These are phyloP conservation scores for Eclectus roratus DNA, from an alignment of 2,113 vertebrate species.

Conservation along the genomic window DNA sequence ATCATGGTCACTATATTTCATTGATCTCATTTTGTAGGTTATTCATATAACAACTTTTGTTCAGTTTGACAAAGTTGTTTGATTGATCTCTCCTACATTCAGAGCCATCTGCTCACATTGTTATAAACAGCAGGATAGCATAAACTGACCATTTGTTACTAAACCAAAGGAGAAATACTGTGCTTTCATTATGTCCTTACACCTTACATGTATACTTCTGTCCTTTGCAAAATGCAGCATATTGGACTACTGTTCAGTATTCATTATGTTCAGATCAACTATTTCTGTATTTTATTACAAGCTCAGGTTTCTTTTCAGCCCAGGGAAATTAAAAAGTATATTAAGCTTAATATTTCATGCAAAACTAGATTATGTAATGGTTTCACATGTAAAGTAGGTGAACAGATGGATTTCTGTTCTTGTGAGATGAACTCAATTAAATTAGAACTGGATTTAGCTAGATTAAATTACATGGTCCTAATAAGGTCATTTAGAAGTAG, in stretches of 20 bases:
- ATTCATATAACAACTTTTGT: neutral
- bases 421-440: neutral
- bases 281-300: neutral
- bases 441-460: neutral
- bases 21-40: neutral
- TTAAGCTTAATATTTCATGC: neutral
- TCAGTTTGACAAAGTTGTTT: neutral
- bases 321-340: neutral
- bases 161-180: neutral
- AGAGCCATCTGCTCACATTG: neutral
- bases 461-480: neutral
- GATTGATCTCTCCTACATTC: neutral
- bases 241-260: neutral
- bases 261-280: neutral
- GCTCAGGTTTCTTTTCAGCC: neutral
- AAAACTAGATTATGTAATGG: neutral
- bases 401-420: slow-evolving; percentile 36
- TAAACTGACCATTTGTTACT: neutral
- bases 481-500: neutral
- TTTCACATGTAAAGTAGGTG: slow-evolving; percentile 6
- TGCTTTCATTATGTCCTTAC: neutral
- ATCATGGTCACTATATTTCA: neutral
- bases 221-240: accelerated
- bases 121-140: neutral
- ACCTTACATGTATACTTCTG: neutral